Evolutionary conservation across 2,113 vertebrate genomes (phyloP).

Genomic region (Chinchilla lanigera): DNA sequence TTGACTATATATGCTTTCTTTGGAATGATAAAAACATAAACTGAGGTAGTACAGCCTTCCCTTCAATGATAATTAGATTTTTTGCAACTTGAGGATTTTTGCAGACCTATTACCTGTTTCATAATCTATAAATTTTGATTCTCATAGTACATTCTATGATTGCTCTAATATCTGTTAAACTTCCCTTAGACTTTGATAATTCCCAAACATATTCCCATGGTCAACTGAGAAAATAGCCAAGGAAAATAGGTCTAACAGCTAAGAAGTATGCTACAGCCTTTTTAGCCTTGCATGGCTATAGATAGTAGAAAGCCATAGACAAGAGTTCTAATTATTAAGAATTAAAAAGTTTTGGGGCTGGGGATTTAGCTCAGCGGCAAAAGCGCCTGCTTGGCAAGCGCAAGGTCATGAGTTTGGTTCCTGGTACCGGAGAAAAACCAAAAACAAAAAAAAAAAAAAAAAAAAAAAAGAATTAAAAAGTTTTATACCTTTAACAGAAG

Average conservation of each 20-base stretch:
- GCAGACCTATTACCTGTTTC: neutral
- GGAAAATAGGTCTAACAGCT: constrained; percentile 9
- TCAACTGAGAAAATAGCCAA: neutral
- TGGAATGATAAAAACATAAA: constrained; percentile 15
- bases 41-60: neutral
- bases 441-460: no score
- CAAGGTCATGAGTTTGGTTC: no score
- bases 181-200: neutral
- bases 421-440: no score
- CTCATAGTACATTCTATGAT: neutral
- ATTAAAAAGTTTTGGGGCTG: constrained; percentile 52
- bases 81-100: neutral
- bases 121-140: neutral
- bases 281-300: neutral
- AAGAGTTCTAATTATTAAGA: neutral
- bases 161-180: constrained; percentile 25
- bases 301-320: neutral
- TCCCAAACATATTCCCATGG: constrained; percentile 10
- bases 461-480: constrained; percentile 9
- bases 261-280: neutral
- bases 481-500: constrained; percentile 53
- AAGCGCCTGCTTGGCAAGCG: no score
- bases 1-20: neutral
- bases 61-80: constrained; percentile 11
- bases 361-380: no score